These are phyloP conservation scores for Peucedramus taeniatus DNA, from an alignment of 2,113 vertebrate species.

Conservation along the genomic window DNA sequence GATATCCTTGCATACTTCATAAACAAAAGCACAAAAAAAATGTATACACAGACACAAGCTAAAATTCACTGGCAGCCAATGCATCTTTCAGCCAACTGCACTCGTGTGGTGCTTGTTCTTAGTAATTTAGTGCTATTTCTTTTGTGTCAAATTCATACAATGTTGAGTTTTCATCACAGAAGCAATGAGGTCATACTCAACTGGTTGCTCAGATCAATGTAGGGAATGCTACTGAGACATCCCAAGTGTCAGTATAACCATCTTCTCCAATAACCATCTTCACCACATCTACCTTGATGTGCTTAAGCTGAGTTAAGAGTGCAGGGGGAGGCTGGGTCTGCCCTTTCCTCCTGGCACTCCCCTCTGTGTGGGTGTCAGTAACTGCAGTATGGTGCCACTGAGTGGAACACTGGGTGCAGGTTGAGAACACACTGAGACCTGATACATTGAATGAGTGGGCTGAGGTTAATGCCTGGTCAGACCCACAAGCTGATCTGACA, in stretches of 20 bases:
- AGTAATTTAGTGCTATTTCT: not conserved
- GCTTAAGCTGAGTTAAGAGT: not conserved
- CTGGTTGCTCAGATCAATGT: not conserved
- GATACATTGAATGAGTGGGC: too few relatives aligned
- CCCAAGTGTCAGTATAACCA: not conserved
- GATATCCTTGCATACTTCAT: not conserved
- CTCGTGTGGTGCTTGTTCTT: not conserved
- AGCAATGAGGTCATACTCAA: not conserved
- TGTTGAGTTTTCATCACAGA: not conserved
- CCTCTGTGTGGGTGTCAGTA: not conserved
- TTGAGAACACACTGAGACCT: not conserved
- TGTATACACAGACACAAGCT: not conserved
- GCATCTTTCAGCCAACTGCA: not conserved
- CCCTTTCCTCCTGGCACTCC: not conserved
- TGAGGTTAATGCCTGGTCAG: not conserved
- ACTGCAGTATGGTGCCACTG: accelerated
- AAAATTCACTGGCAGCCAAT: not conserved
- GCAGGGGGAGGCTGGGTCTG: accelerated
- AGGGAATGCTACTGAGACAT: not conserved
- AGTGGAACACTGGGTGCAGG: accelerated
- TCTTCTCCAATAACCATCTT: not conserved
- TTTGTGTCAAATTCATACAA: not conserved
- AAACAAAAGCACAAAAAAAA: not conserved
- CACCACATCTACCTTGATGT: not conserved
- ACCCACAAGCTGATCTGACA: not conserved